Base-by-base conservation (phyloP, 2,113 vertebrate species). In the Oreochromis spilurus region DNA sequence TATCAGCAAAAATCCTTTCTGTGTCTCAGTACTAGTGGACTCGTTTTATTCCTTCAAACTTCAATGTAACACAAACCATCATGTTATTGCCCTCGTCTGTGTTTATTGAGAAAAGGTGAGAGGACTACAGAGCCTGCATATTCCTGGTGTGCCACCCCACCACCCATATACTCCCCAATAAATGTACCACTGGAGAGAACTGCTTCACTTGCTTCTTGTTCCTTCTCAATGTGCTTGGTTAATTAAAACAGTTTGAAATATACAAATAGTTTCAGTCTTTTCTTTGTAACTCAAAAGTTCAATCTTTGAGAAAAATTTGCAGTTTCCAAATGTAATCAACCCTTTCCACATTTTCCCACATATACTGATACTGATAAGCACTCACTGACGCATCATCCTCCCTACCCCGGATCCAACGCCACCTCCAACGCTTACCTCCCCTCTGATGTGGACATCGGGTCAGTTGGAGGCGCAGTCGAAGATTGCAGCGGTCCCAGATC, bases 241-340 rank as follows among this genome's bases (percentile, higher is more conserved):
- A 87, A 94, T 95, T 93, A 96, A 96, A 95, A 91, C 84, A 60
- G 89, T 29, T 31, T 62, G 92, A 84, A 95, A 91, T 82, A 88
- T 84, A 62, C 10, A 36, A 60, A 78, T 10, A n/a, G 19, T 54
- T 48, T 31, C 40, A 8, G 55, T 53, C 53, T 79, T 3, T 92
- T 92, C 19, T 78, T 80, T 72, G 38, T 13, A 40, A 67, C 62
- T 40, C 36, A 4, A 67, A 67, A 67, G 11, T 38, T 67, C 21
- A 70, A 24, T 43, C 62, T 40, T 40, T 67, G n/a, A 70, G n/a
- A 70, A 70, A 8, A 38, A 36, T 11, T 65, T 67, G 34, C 11
- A 21, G 34, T 38, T 67, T 67, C 19, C 11, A 67, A 67, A 38
- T 38, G 60, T 67, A 38, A 38, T 13, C 34, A 38, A 6, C 60